Evolutionary conservation across 2,113 vertebrate species (phyloP), one percentile per base, ranked within the genome.

Genomic region (Pygoscelis adeliae): DNA sequence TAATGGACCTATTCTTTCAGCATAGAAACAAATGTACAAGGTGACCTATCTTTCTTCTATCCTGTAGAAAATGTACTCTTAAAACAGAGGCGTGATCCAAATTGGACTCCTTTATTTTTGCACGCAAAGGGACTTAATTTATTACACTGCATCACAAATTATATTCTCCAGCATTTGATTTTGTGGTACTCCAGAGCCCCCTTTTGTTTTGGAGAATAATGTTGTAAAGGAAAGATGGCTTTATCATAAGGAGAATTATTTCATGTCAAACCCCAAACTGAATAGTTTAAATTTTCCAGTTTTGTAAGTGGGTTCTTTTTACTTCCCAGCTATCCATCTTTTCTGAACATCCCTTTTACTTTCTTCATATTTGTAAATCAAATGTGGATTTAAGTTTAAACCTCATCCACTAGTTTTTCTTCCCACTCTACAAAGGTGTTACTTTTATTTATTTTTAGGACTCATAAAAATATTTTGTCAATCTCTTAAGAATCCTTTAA

Each of bases 401-500:
- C 49, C 13, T 71, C 36, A 70, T 52, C 38, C 9, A 26, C 13
- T 49, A 79, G 36, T 29, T 83, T 94, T 84, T 44, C 34, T 85
- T 83, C 30, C n/a, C 23, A n/a, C 34, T 90, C 38, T 79, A 44
- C 38, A 27, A 69, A 86, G 32, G 6, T 47, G 20, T 69, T 94
- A 40, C 49, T 77, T 86, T 61, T 82, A 58, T 91, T 94, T 95
- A 69, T 86, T 91, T 93, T 82, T 82, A 85, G 40, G 61, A 86
- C 15, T 14, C 27, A 26, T 49, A n/a, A 88, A 85, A 94, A 13
- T 9, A n/a, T 91, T 94, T 81, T 77, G 26, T 77, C 72, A 70
- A 40, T 83, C 29, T 92, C 62, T 77, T 83, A 74, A 90, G 82
- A 77, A 93, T 93, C 53, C 71, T 88, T 92, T 90, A 85, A 86